phyloP scores from a whole-genome alignment of 2,888 invertebrate species.

The Drosophila suboccidentalis region DNA sequence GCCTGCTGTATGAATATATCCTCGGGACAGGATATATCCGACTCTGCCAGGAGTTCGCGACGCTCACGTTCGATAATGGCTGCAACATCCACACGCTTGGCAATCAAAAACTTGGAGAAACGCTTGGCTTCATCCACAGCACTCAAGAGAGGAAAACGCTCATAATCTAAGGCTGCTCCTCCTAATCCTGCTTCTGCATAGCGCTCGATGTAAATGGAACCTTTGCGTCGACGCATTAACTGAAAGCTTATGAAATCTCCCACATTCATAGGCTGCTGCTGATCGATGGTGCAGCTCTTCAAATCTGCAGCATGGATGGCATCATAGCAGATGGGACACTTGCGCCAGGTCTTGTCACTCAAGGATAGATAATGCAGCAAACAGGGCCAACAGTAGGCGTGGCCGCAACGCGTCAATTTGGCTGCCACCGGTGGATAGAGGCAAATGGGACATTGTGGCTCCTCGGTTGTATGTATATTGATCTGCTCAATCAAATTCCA shows the following conservation, averaged over 20 bases:
- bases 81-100: conserved; percentile 89
- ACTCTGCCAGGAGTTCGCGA: conserved; percentile 88
- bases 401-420: conserved; percentile 97
- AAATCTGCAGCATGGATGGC: conserved; percentile 92
- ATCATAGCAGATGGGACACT: conserved; percentile 97
- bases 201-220: conserved; percentile 85
- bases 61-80: conserved; percentile 91
- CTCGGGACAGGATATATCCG: conserved; percentile 92
- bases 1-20: conserved; percentile 95
- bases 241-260: conserved; percentile 92
- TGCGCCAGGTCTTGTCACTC: conserved; percentile 92
- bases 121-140: conserved; percentile 84
- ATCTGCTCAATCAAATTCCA: conserved; percentile 98
- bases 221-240: conserved; percentile 93
- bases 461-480: conserved; percentile 89
- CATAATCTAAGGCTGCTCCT: conserved; percentile 36
- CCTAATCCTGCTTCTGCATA: conserved; percentile 36
- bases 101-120: conserved; percentile 91
- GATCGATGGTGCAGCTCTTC: conserved; percentile 89
- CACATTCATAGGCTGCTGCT: conserved; percentile 84
- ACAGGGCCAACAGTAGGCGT: conserved; percentile 98
- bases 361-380: conserved; percentile 95
- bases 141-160: conserved; percentile 86
- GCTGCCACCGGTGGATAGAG: conserved; percentile 94
- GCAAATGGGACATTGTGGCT: conserved; percentile 96